Conservation (phyloP, 2,797 vertebrate genomes). For the Dicrostonyx torquatus region DNA sequence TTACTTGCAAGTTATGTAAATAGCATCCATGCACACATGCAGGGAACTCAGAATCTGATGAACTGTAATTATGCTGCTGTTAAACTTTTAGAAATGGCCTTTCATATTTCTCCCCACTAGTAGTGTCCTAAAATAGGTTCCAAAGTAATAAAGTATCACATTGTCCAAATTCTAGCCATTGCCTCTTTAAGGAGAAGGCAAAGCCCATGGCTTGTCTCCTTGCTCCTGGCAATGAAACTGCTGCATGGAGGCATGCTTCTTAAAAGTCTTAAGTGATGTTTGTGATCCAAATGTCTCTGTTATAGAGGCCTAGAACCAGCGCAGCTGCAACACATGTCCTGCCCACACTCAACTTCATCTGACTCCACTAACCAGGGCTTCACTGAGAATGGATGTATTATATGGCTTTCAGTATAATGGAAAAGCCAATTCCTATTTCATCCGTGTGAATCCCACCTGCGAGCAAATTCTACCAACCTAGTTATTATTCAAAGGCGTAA, state of each 20-base stretch:
- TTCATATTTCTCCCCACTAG: background rate
- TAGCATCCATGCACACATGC: background rate
- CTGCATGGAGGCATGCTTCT: background rate
- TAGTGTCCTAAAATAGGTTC: background rate
- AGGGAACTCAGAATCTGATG: conserved; percentile 3
- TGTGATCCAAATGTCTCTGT: background rate
- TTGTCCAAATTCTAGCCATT: background rate
- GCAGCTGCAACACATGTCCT: fast-evolving
- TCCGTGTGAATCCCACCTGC: background rate
- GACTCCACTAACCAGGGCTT: background rate
- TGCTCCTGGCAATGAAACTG: background rate
- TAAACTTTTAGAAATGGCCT: conserved; percentile 13
- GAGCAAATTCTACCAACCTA: background rate
- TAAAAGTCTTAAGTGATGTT: background rate
- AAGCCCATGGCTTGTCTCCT: background rate
- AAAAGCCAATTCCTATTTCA: background rate
- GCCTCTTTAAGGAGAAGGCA: background rate
- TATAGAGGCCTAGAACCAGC: background rate
- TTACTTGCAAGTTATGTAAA: background rate
- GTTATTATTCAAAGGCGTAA: background rate
- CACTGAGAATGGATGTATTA: fast-evolving
- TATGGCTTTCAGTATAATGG: background rate
- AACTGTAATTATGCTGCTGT: background rate
- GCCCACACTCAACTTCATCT: background rate
- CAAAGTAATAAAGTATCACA: conserved; percentile 33